Evolutionary conservation across 2,888 invertebrate species (phyloP), one percentile per base, ranked within the genome.

Genomic region (Temnothorax ravouxi): DNA sequence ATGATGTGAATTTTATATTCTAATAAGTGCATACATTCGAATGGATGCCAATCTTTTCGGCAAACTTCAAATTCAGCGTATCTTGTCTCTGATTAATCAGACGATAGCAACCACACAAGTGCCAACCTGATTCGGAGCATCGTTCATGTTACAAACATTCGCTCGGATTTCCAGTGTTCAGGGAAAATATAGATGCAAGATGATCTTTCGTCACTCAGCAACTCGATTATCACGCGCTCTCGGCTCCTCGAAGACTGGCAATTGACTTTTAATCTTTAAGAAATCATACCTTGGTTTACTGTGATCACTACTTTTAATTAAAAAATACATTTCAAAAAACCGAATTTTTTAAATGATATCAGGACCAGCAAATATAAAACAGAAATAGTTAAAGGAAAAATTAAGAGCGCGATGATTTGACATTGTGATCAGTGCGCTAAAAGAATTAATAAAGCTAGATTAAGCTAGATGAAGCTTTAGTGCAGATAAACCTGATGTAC

Each of bases 171-270:
- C 80, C 44, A 84, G 66, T 50, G 84, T 85, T 85, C 85, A 84
- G 80, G 84, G 85, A 79, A 85, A 85, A 86, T 86, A 84, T 71
- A 62, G 44, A 54, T 66, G 86, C 80, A 84, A 86, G 81, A 86
- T 81, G 86, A 86, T 84, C 72, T 71, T 74, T 54, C 62, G 52
- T 74, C 21, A 76, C 18, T 86, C 86, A 86, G 76, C 84, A 75
- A 69, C 62, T 83, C 67, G 62, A 84, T 83, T 75, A 59, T 59
- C 69, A 54, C 25, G 64, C 29, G 77, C 44, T 67, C 29, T 15
- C n/a, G 71, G 11, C 47, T 38, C 59, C 59, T 34, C 69, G 47
- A 79, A 69, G 21, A 38, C 50, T 44, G 21, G n/a, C 41, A 15
- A 54, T 66, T 8, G 79, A 59, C 34, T 56, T 61, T 80, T 80